These are phyloP conservation scores for Asteroscopus sphinx DNA, from an alignment of 2,888 invertebrate species.

Conservation along the genomic window DNA sequence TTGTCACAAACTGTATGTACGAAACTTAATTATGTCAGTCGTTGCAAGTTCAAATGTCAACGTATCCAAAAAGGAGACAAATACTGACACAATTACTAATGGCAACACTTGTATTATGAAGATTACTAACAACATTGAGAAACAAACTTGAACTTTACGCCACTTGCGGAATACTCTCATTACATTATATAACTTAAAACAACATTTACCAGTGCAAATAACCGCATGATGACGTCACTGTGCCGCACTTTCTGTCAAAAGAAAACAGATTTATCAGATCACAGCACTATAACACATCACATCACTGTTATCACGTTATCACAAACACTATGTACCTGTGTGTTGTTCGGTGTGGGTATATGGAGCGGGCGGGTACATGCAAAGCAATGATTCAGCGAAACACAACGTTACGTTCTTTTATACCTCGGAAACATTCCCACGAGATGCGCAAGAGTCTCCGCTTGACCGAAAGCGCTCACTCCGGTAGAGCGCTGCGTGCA, in stretches of 20 bases:
- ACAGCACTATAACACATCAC: slow-evolving; percentile 63
- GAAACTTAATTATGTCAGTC: slow-evolving; percentile 4
- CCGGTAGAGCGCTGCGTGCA: slow-evolving; percentile 60
- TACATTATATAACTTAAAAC: slow-evolving; percentile 48
- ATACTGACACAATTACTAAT: slow-evolving; percentile 11
- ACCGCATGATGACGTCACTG: slow-evolving; percentile 80
- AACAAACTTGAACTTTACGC: slow-evolving; percentile 52
- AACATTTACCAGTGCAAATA: slow-evolving; percentile 79
- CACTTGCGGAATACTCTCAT: slow-evolving; percentile 24
- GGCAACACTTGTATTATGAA: slow-evolving; percentile 10
- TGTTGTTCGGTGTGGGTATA: slow-evolving; percentile 65
- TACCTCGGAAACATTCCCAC: slow-evolving; percentile 87
- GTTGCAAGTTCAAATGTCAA: slow-evolving; percentile 41
- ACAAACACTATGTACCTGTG: slow-evolving; percentile 65
- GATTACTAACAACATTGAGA: slow-evolving; percentile 27
- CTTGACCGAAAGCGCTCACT: slow-evolving; percentile 78
- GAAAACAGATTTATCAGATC: slow-evolving; percentile 77
- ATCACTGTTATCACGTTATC: slow-evolving; percentile 51
- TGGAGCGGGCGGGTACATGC: slow-evolving; percentile 71
- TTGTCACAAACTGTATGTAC: background rate
- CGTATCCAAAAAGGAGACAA: slow-evolving; percentile 11
- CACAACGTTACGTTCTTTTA: slow-evolving; percentile 85
- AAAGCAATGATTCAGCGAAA: slow-evolving; percentile 84
- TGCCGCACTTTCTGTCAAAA: slow-evolving; percentile 83
- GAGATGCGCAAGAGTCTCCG: slow-evolving; percentile 80